Evolutionary conservation across 2,113 vertebrate genomes (phyloP).

Genomic region (Leptodactylus fuscus): DNA sequence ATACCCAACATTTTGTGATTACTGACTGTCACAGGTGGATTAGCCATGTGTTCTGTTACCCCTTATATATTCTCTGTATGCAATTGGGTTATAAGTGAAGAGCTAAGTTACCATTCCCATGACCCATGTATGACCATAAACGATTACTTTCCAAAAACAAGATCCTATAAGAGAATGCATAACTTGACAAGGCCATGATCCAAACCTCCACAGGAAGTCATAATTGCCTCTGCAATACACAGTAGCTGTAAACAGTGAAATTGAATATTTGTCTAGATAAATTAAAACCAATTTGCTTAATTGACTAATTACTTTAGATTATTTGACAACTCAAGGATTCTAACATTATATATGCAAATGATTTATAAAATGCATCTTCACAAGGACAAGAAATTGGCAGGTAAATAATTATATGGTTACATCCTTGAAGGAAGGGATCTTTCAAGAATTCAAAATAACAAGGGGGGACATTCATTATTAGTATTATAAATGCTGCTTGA

Average conservation of each 20-base stretch:
- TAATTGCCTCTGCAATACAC: neutral
- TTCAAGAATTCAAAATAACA: neutral
- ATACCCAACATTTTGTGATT: no score
- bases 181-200: no score
- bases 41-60: no score
- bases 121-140: no score
- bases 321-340: neutral
- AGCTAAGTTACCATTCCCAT: no score
- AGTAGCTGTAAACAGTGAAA: neutral
- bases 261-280: conserved; percentile 6
- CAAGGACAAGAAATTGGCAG: neutral
- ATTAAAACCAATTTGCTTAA: conserved; percentile 20
- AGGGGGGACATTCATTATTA: no score
- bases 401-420: neutral
- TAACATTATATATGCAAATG: neutral
- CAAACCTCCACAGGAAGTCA: neutral
- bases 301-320: neutral
- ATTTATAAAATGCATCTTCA: neutral
- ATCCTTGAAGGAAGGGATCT: neutral
- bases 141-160: neutral
- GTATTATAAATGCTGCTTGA: no score
- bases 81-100: no score
- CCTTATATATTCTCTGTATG: no score
- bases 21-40: no score
- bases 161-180: neutral